Evolutionary conservation across 2,113 vertebrate species (phyloP).

Genomic region (Panurus biarmicus): DNA sequence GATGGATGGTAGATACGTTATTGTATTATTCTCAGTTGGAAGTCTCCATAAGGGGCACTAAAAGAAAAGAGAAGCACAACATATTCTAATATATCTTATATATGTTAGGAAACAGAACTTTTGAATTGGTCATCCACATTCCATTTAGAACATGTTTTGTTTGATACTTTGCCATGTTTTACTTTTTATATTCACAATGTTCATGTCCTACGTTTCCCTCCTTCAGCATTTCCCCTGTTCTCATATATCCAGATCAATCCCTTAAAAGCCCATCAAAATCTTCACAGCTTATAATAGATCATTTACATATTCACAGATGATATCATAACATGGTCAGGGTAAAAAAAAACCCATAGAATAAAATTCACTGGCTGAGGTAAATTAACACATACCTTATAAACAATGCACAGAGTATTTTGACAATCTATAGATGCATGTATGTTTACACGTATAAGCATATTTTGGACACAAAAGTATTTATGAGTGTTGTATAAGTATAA

Average conservation of each 20-base stretch:
- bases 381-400: neutral
- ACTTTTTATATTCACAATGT: neutral
- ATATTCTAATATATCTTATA: neutral
- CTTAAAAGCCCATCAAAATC: neutral
- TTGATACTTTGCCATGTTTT: neutral
- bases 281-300: neutral
- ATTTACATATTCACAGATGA: slow-evolving; percentile 20
- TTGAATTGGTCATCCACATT: neutral
- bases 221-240: neutral
- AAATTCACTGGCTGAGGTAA: neutral
- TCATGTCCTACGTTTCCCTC: neutral
- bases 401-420: neutral
- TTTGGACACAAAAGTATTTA: neutral
- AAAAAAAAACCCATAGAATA: neutral
- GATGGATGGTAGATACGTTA: neutral
- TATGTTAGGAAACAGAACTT: neutral
- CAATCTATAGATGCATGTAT: neutral
- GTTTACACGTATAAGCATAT: neutral
- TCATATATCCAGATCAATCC: neutral
- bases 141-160: neutral
- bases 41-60: neutral
- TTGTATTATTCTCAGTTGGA: neutral
- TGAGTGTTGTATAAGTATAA: neutral
- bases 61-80: neutral
- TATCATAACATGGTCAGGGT: neutral